These are phyloP conservation scores for Cryptocephalus moraei DNA, from an alignment of 2,888 invertebrate genomes.

Conservation along the genomic window DNA sequence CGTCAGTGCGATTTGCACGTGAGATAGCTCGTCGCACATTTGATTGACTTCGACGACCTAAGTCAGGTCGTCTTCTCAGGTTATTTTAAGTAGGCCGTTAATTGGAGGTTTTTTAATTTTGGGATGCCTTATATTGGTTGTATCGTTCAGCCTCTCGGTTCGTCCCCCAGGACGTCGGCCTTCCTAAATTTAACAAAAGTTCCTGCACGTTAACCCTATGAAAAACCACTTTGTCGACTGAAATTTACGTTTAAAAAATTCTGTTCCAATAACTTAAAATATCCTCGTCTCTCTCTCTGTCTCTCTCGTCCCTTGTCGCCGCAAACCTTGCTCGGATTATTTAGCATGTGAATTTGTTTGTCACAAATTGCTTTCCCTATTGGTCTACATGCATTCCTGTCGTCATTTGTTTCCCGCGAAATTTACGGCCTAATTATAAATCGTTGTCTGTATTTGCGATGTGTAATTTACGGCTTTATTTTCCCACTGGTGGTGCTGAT, in stretches of 20 bases:
- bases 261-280: not conserved
- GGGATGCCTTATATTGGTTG: no score
- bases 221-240: no score
- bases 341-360: constrained; percentile 33
- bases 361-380: constrained; percentile 39
- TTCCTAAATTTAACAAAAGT: no score
- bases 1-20: no score
- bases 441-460: constrained; percentile 32
- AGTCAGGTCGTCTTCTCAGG: no score
- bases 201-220: no score
- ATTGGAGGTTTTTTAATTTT: no score
- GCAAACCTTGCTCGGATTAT: constrained; percentile 23
- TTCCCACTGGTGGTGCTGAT: constrained; percentile 1
- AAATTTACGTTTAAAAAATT: not conserved
- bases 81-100: no score
- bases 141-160: no score
- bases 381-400: constrained; percentile 38
- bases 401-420: constrained; percentile 37
- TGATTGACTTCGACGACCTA: no score
- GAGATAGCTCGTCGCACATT: no score
- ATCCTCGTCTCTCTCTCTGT: constrained; percentile 1
- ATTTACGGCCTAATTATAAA: constrained; percentile 39
- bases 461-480: constrained; percentile 26
- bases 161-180: no score
- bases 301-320: constrained; percentile 15